Evolutionary conservation across 1,140 invertebrate species (phyloP), one percentile per base, ranked within the genome.

Genomic region (Ceratina calcarata): DNA sequence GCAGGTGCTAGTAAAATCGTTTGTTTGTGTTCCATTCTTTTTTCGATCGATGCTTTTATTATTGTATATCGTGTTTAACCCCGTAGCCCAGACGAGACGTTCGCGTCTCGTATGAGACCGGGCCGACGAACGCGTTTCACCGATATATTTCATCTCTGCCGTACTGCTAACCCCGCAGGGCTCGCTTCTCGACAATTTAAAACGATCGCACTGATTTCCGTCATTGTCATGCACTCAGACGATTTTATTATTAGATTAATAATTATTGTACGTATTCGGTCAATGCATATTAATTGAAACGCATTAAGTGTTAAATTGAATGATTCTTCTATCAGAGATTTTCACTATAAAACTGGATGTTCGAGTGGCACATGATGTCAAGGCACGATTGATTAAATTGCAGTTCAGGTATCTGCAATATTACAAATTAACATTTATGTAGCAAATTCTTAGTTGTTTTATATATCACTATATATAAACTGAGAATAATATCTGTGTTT

Each of bases 1-100:
- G 95, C 94, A 70, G 96, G 96, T 85, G 96, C 95, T 84, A 96
- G 94, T 81, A 97, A 93, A 89, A 96, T 94, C 82, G 94, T 90
- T 64, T 90, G 91, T 73, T 86, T 88, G 83, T 92, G 89, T 51
- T 93, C 91, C 84, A 92, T 83, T 89, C 89, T 87, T 70, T 68
- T 72, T 20, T 64, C 58, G 12, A 12, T 53, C 20, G 15, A 3
- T 15, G 58, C 74, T 62, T 24, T 24, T 51, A 65, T 20, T 37
- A 27, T 60, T 13, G 27, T 65, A 37, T 58, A 65, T 20, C 32
- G 53, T 76, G 73, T 66, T 68, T 57, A 65, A 84, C 77, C 62
- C 68, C 70, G 57, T 55, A 64, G 58, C 75, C 75, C 76, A 75
- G 49, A 72, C 83, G 83, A 84, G 78, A 80, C 81, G 45, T 27